phyloP scores from a whole-genome alignment of 2,113 vertebrate genomes.

The Ascaphus truei region DNA sequence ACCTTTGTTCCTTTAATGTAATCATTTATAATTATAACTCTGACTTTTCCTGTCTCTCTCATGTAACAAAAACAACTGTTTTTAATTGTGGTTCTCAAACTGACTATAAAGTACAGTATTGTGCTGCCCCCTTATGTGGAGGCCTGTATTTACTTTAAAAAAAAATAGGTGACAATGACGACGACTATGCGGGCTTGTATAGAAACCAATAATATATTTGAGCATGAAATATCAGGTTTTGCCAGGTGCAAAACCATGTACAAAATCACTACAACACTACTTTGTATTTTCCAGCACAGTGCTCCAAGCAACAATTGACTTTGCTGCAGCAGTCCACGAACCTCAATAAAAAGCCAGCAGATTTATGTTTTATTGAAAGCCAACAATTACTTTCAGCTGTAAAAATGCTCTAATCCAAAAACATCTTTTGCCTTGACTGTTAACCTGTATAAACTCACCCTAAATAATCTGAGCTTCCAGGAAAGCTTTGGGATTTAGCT shows the following conservation, averaged over 20 bases:
- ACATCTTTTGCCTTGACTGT: conserved; percentile 29
- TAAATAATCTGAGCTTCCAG: conserved; percentile 26
- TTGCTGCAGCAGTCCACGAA: conserved; percentile 28
- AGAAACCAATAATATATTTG: not conserved
- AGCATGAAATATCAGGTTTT: not conserved
- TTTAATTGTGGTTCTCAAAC: no score
- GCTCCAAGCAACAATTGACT: conserved; percentile 35
- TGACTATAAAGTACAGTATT: no score
- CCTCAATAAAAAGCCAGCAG: conserved; percentile 33
- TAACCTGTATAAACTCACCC: conserved; percentile 26
- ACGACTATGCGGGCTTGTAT: no score
- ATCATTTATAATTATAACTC: no score
- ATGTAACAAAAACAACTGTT: no score
- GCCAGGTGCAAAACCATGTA: conserved; percentile 16
- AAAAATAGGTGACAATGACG: no score
- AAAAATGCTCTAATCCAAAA: conserved; percentile 36
- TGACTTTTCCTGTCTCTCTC: no score
- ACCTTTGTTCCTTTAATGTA: no score
- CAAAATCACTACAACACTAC: conserved; percentile 13
- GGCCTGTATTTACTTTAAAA: no score
- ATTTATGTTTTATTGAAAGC: conserved; percentile 38
- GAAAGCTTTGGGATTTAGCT: conserved; percentile 9
- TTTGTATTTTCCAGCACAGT: conserved; percentile 21
- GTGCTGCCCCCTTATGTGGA: no score
- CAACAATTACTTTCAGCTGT: conserved; percentile 33